Conservation (phyloP, 2,888 invertebrate genomes). For the Schrankia costaestrigalis region DNA sequence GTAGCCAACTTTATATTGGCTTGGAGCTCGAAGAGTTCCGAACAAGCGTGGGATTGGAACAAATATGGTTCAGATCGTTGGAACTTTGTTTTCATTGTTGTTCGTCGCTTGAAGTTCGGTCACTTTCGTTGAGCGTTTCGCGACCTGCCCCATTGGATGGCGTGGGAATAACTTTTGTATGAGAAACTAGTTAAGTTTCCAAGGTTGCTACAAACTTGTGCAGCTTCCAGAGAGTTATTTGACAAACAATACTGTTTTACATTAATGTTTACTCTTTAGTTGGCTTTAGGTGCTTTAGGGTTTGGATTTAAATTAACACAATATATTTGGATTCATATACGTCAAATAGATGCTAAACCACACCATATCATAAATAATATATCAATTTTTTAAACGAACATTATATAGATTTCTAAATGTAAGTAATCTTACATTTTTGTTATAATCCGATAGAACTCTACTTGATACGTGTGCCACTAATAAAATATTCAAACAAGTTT, state of each 20-base stretch:
- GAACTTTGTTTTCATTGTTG: slow-evolving; percentile 59
- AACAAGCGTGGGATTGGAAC: slow-evolving; percentile 42
- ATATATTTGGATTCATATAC: too few relatives aligned
- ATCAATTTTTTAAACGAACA: too few relatives aligned
- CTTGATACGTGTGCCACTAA: too few relatives aligned
- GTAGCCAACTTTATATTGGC: slow-evolving; percentile 54
- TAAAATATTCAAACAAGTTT: too few relatives aligned
- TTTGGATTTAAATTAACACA: too few relatives aligned
- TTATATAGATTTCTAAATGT: too few relatives aligned
- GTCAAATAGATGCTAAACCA: too few relatives aligned
- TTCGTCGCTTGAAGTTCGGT: slow-evolving; percentile 58
- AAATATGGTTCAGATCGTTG: slow-evolving; percentile 57
- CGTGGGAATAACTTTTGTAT: slow-evolving; percentile 54
- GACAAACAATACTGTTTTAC: slow-evolving; percentile 51
- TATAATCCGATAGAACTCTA: too few relatives aligned
- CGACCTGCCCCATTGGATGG: slow-evolving; percentile 36
- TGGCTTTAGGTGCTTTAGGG: too few relatives aligned
- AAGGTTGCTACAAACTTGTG: slow-evolving; percentile 52
- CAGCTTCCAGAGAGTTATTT: slow-evolving; percentile 29
- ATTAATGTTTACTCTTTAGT: slow-evolving; percentile 36
- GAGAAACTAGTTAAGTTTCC: slow-evolving; percentile 57
- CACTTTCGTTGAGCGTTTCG: slow-evolving; percentile 54
- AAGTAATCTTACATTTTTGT: too few relatives aligned
- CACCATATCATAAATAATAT: too few relatives aligned
- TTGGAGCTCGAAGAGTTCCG: slow-evolving; percentile 46